phyloP scores from a whole-genome alignment of 2,888 invertebrate genomes.

The Cataglyphis cursor region DNA sequence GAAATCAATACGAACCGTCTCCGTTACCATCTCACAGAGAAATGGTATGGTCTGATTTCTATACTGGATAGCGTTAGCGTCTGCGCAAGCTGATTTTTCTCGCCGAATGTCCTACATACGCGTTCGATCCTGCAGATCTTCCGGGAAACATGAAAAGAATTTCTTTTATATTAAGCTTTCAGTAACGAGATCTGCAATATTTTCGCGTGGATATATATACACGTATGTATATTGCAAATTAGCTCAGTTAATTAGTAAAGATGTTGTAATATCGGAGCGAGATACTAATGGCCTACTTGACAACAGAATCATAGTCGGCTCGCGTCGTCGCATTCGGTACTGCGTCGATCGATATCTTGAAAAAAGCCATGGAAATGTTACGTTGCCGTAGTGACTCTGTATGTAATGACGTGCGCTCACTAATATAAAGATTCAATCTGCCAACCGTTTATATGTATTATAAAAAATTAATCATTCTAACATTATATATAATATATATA shows the following conservation, averaged over 20 bases:
- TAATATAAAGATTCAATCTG: not conserved
- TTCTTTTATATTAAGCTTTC: no score
- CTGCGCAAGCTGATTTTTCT: conserved; percentile 49
- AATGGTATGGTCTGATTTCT: conserved; percentile 64
- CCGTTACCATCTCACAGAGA: conserved; percentile 57
- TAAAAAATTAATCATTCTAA: not conserved
- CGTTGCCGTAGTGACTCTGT: conserved; percentile 66
- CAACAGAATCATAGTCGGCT: conserved; percentile 74
- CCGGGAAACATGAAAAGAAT: not conserved
- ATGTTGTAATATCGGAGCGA: not conserved
- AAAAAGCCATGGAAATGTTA: conserved; percentile 74
- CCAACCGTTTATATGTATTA: not conserved
- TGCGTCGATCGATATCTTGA: conserved; percentile 78
- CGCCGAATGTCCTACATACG: conserved; percentile 44
- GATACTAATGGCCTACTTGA: conserved; percentile 79
- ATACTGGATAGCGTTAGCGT: conserved; percentile 51
- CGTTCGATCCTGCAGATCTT: conserved; percentile 33
- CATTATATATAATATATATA: no score
- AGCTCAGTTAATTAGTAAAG: not conserved
- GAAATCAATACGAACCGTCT: conserved; percentile 70
- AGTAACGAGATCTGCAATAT: not conserved
- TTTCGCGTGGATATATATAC: not conserved
- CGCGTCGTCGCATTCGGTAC: conserved; percentile 76
- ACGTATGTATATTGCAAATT: not conserved
- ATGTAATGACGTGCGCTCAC: conserved; percentile 13